phyloP scores from a whole-genome alignment of 2,797 vertebrate species.

The Chaunax sp. region DNA sequence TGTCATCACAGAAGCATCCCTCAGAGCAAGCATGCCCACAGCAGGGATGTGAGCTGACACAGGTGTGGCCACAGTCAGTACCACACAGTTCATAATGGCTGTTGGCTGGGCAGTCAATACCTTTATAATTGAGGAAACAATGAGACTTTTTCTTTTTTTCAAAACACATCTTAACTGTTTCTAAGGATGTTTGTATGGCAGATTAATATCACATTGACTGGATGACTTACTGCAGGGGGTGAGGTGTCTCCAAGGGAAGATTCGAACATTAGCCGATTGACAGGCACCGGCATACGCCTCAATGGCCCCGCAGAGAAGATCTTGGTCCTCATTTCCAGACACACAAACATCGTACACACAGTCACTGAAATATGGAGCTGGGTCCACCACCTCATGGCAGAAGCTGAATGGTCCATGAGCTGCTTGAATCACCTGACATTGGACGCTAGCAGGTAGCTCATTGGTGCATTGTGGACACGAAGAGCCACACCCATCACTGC shows the following conservation, averaged over 20 bases:
- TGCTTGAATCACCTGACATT: slow-evolving; percentile 79
- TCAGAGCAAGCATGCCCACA: slow-evolving; percentile 73
- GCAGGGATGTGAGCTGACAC: slow-evolving; percentile 60
- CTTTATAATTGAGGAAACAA: slow-evolving; percentile 27
- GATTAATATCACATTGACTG: background rate
- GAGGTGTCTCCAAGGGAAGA: slow-evolving; percentile 82
- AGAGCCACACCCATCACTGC: slow-evolving; percentile 65
- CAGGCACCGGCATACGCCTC: slow-evolving; percentile 81
- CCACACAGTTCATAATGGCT: slow-evolving; percentile 83
- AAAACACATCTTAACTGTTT: too few species aligned
- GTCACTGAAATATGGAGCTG: slow-evolving; percentile 67
- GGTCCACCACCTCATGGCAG: slow-evolving; percentile 79
- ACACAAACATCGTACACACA: slow-evolving; percentile 86
- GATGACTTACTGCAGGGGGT: slow-evolving; percentile 82
- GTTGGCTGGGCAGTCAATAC: slow-evolving; percentile 61
- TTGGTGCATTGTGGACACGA: slow-evolving; percentile 64
- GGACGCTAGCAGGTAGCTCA: background rate
- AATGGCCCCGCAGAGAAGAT: slow-evolving; percentile 75
- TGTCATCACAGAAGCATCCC: slow-evolving; percentile 79
- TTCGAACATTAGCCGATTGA: slow-evolving; percentile 74
- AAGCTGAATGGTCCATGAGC: slow-evolving; percentile 73
- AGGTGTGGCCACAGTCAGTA: slow-evolving; percentile 73
- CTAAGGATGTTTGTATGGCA: background rate
- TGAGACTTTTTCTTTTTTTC: background rate
- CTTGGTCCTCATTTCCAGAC: slow-evolving; percentile 11